These are phyloP conservation scores for Rattus norvegicus DNA, from an alignment of 2,113 vertebrate species.

Conservation along the genomic window GRCr8 NC_086033.1:84181001-84181500, in stretches of 20 bases:
- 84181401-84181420: background rate
- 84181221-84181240: background rate
- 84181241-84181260: background rate
- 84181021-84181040: background rate
- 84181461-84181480: background rate
- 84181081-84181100: background rate
- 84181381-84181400: background rate
- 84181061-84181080: background rate
- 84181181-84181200: background rate
- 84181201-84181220: background rate
- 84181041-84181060: background rate
- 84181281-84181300: background rate
- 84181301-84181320: background rate
- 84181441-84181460: constrained; percentile 43
- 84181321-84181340: background rate
- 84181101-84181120: background rate
- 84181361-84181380: constrained; percentile 20
- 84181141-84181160: background rate
- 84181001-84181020: background rate
- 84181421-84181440: constrained; percentile 8
- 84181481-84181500: background rate
- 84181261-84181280: background rate
- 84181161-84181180: background rate
- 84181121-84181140: no score
- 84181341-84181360: constrained; percentile 50